phyloP scores from a whole-genome alignment of 2,888 invertebrate species.

The Xanthorhoe spadicearia region DNA sequence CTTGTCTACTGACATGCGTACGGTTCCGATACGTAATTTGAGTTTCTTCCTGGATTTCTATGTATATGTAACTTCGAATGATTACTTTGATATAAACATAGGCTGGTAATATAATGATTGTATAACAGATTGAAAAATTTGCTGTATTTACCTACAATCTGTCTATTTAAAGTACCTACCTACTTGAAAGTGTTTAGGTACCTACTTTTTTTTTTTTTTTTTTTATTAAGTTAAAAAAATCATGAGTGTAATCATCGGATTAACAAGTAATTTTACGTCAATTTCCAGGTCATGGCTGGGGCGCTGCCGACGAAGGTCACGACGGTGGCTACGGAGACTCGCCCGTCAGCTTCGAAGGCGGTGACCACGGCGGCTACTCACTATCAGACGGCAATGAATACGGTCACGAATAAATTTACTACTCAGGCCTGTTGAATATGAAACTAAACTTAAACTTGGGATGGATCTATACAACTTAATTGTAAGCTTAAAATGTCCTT shows the following conservation, averaged over 20 bases:
- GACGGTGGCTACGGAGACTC: conserved; percentile 69
- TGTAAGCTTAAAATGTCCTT: too few relatives aligned
- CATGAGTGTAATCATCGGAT: too few relatives aligned
- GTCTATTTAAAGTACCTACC: background rate
- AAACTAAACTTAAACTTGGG: background rate
- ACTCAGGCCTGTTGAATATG: background rate
- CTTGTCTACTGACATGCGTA: conserved; percentile 9
- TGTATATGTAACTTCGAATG: too few relatives aligned
- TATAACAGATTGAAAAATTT: background rate
- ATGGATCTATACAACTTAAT: background rate
- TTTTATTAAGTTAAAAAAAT: too few relatives aligned
- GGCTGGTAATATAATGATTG: background rate
- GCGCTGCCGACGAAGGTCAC: conserved; percentile 74
- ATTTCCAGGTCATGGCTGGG: conserved; percentile 74
- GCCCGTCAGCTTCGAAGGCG: conserved; percentile 74
- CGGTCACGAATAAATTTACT: conserved; percentile 50
- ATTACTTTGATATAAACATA: conserved; percentile 6
- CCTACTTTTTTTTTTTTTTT: too few relatives aligned
- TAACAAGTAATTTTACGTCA: too few relatives aligned
- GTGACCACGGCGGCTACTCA: conserved; percentile 67
- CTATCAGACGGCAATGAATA: conserved; percentile 64
- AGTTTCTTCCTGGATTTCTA: conserved; percentile 27
- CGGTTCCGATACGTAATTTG: conserved; percentile 13
- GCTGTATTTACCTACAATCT: background rate
- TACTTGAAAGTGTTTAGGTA: too few relatives aligned